Evolutionary conservation across 2,113 vertebrate species (phyloP).

Genomic region (Tympanuchus pallidicinctus): DNA sequence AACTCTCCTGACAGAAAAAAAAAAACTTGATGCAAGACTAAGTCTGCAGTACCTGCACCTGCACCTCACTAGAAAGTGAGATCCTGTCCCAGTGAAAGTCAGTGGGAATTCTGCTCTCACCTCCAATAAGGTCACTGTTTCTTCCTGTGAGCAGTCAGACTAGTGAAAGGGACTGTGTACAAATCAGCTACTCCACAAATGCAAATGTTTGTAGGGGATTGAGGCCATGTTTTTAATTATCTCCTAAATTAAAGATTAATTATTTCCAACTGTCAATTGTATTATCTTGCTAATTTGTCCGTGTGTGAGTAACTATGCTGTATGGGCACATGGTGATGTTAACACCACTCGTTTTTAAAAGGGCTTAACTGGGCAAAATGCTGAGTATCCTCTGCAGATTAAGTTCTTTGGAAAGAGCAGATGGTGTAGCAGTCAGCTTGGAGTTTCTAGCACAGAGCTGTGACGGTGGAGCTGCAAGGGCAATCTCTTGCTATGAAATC

Average conservation of each 20-base stretch:
- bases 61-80: background rate
- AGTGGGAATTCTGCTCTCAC: background rate
- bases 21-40: background rate
- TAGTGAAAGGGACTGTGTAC: background rate
- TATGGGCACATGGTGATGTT: background rate
- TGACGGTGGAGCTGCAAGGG: background rate
- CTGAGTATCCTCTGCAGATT: background rate
- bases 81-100: background rate
- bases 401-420: background rate
- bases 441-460: background rate
- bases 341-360: background rate
- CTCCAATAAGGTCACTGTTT: background rate
- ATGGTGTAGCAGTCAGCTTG: background rate
- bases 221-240: background rate
- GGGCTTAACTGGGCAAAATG: background rate
- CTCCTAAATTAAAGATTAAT: constrained; percentile 41
- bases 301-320: background rate
- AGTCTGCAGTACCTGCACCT: constrained; percentile 16
- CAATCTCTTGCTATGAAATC: background rate
- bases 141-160: background rate
- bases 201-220: background rate
- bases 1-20: background rate
- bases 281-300: constrained; percentile 34
- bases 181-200: background rate
- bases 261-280: constrained; percentile 30